Percentiles rank a stretch among this genome's conserved stretches.
Evolutionary conservation across 2,113 vertebrate genomes (phyloP).

Genomic region (Nothocercus julius): DNA sequence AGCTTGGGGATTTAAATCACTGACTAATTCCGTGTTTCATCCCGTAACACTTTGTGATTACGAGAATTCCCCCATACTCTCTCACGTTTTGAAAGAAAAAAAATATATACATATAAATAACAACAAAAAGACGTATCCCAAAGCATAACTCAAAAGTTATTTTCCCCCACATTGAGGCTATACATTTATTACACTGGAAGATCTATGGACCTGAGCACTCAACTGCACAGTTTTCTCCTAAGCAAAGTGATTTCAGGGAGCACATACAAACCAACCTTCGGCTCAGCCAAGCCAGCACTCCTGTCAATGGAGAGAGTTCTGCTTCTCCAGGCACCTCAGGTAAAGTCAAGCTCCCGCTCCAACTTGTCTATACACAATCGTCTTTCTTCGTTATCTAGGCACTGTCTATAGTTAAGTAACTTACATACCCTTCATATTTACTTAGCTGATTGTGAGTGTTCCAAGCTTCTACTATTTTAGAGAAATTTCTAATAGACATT

Average conservation of each 20-base stretch:
- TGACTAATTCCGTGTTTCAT: slow-evolving; percentile 20
- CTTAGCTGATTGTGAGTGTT: not conserved
- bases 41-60: not conserved
- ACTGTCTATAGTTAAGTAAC: not conserved
- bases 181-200: not conserved
- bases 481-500: not conserved
- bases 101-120: not conserved
- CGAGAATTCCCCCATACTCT: not conserved
- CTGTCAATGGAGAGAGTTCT: not conserved
- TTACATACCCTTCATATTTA: not conserved
- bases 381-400: not conserved
- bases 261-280: not conserved
- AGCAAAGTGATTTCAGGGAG: not conserved
- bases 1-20: slow-evolving; percentile 1
- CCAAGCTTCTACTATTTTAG: not conserved
- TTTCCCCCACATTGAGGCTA: not conserved
- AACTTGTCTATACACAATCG: not conserved
- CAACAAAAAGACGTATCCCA: not conserved
- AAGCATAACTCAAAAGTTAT: not conserved
- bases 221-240: not conserved
- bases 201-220: not conserved
- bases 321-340: not conserved
- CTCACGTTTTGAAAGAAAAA: not conserved
- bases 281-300: not conserved
- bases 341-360: not conserved